These are phyloP conservation scores for Vulpes vulpes DNA, from an alignment of 2,113 vertebrate species.

Conservation along the genomic window DNA sequence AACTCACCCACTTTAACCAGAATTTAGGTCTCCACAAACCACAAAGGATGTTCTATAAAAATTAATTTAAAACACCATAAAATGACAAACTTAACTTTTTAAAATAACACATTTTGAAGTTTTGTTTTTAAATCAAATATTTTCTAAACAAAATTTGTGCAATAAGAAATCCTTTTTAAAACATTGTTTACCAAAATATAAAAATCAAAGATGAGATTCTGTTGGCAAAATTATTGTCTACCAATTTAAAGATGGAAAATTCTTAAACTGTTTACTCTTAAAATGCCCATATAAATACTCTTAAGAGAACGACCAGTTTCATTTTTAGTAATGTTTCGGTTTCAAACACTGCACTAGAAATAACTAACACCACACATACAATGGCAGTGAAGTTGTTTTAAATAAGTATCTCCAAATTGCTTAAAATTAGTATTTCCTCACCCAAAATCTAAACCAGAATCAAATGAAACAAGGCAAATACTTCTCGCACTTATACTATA, in stretches of 20 bases:
- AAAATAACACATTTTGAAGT: slow-evolving; percentile 23
- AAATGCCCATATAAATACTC: slow-evolving; percentile 47
- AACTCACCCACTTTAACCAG: not conserved
- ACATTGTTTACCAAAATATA: slow-evolving; percentile 12
- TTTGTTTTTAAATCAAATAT: slow-evolving; percentile 50
- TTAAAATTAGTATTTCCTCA: slow-evolving; percentile 42
- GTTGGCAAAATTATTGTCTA: not conserved
- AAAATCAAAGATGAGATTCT: slow-evolving; percentile 47
- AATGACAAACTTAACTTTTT: slow-evolving; percentile 13
- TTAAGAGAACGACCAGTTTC: slow-evolving; percentile 47
- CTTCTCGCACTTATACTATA: not conserved
- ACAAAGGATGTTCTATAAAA: slow-evolving; percentile 3
- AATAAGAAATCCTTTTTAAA: slow-evolving; percentile 46
- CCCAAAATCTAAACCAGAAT: slow-evolving; percentile 22
- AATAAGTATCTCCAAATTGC: not conserved
- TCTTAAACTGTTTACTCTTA: slow-evolving; percentile 49
- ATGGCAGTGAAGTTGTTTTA: not conserved
- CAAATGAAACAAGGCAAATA: not conserved
- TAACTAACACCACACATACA: slow-evolving; percentile 15
- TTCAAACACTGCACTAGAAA: slow-evolving; percentile 55
- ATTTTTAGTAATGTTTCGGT: slow-evolving; percentile 57
- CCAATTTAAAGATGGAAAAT: slow-evolving; percentile 19
- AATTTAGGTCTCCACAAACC: slow-evolving; percentile 54
- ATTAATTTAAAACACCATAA: slow-evolving; percentile 44
- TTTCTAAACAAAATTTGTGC: slow-evolving; percentile 32